Conservation (phyloP, 1,140 invertebrate genomes). For the Scaptodrosophila lebanonensis region DNA sequence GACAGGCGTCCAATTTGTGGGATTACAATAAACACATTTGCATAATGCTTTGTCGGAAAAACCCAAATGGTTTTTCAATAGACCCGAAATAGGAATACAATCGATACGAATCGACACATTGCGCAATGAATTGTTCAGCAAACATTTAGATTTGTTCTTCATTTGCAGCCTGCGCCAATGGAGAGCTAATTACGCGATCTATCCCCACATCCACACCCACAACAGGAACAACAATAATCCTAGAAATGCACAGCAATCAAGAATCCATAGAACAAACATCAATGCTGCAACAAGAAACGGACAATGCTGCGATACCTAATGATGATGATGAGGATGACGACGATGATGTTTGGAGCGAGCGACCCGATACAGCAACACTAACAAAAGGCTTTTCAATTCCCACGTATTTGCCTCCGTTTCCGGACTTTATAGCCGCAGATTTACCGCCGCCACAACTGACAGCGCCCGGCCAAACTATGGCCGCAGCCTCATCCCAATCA, state of each 20-base stretch:
- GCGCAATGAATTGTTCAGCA: no score
- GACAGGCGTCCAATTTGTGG: no score
- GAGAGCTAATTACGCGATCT: constrained; percentile 49
- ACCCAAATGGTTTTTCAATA: no score
- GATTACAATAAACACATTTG: no score
- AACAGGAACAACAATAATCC: constrained; percentile 7
- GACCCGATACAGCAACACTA: constrained; percentile 56
- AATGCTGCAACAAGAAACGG: constrained; percentile 1
- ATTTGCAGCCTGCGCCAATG: constrained; percentile 54
- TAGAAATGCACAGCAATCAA: constrained; percentile 14
- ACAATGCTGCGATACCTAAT: no score
- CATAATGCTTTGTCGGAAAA: no score
- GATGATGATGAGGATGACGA: no score
- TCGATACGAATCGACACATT: no score
- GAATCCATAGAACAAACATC: constrained; percentile 32
- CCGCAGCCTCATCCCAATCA: not conserved
- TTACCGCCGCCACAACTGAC: constrained; percentile 37
- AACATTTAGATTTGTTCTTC: no score
- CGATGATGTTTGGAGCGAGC: constrained; percentile 53
- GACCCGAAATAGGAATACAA: constrained; percentile 30
- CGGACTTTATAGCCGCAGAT: constrained; percentile 59
- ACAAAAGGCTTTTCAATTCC: constrained; percentile 66
- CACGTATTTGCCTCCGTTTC: constrained; percentile 66
- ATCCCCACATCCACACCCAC: constrained; percentile 17
- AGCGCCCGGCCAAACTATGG: constrained; percentile 17